Conservation (phyloP, 2,113 vertebrate species). For the Cettia cetti region DNA sequence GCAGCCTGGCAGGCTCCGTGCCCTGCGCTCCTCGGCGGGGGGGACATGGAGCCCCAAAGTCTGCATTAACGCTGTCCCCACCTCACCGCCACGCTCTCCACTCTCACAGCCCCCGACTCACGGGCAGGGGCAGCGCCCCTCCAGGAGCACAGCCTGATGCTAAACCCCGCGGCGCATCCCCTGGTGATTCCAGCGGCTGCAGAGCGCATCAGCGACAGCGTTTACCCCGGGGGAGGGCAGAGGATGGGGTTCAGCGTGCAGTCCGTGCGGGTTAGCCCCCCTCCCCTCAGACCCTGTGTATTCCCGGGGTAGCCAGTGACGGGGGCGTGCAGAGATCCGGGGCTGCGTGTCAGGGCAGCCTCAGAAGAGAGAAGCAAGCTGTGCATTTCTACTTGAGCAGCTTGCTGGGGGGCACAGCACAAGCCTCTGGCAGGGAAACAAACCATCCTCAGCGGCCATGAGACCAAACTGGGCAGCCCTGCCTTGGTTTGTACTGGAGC, state of each 20-base stretch:
- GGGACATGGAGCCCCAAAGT: neutral
- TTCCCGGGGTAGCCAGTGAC: neutral
- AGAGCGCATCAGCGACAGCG: neutral
- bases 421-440: neutral
- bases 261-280: fast-evolving
- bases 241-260: fast-evolving
- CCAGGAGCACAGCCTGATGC: neutral
- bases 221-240: neutral
- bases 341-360: neutral
- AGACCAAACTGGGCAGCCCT: neutral
- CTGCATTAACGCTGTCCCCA: neutral
- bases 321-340: neutral
- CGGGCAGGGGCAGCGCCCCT: neutral
- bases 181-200: neutral
- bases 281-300: neutral
- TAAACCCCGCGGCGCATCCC: neutral
- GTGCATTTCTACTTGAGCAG: neutral
- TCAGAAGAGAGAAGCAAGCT: neutral
- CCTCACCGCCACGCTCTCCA: neutral
- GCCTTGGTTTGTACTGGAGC: neutral
- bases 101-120: neutral
- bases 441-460: neutral
- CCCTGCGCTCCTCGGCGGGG: neutral
- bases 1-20: neutral
- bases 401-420: neutral